Evolutionary conservation across 2,113 vertebrate species (phyloP), one percentile per base, ranked within the genome.

Genomic region (Labrus mixtus): DNA sequence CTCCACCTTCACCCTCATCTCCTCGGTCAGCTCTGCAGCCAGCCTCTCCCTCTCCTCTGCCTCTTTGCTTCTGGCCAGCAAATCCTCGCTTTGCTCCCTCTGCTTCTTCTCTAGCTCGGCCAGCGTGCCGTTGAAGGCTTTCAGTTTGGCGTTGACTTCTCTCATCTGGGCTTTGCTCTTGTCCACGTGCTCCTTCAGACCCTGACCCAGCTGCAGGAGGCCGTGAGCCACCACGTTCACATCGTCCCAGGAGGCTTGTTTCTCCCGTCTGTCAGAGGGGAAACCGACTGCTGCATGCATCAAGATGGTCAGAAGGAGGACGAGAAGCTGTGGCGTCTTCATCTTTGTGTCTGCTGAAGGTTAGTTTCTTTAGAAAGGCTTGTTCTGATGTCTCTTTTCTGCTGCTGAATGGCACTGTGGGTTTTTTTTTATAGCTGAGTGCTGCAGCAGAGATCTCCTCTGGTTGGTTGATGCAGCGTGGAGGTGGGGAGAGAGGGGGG

Each of bases 151-250:
- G 54, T 86, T 89, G 73, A 97, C 81, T 66, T 96, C 95, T 43
- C 92, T 94, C 92, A 97, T 92, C 93, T 96, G 96, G 17, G 82
- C 91, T 70, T 95, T 95, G 78, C 94, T 95, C 83, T 93, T 95
- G 87, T 98, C 96, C 85, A 96, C 96, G 25, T 98, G 96, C 79
- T 98, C 97, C 85, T 95, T 97, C 72, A 99, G 95, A 16, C 96
- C 97, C 89, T 95, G 96, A 43, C 97, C 97, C n/a, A 99, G 95
- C 93, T 99, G 97, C 80, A 98, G 95, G 43, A 99, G 94, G 68
- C 97, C 96, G 41, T 98, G 97, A 0, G 97, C 96, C 73, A 99
- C 89, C 72, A 98, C 92, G 50, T 98, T 98, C 79, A 98, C 91
- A 78, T 98, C 96, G 41, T 98, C 97, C 97, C 96, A 97, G 57